A percentile compares a stretch with the other conserved stretches of the same genome.
phyloP scores from a whole-genome alignment of 2,113 vertebrate genomes.

The Eulacestoma nigropectus region DNA sequence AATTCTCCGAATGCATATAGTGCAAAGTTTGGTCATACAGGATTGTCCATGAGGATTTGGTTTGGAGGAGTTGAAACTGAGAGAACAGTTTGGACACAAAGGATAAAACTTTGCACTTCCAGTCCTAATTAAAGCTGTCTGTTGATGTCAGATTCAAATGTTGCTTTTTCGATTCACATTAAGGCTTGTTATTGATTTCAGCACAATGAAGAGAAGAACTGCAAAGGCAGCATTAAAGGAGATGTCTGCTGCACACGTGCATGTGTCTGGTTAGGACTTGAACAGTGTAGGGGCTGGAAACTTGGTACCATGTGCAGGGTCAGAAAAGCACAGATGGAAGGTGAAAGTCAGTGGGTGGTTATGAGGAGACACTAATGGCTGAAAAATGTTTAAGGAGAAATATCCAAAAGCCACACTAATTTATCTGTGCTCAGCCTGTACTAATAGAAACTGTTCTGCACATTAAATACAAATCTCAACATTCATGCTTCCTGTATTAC shows the following conservation, averaged over 20 bases:
- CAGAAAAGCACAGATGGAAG: not conserved
- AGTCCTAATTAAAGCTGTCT: not conserved
- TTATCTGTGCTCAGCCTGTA: not conserved
- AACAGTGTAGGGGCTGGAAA: not conserved
- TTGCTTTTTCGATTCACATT: not conserved
- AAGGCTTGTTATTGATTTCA: not conserved
- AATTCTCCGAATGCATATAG: not conserved
- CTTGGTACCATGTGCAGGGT: not conserved
- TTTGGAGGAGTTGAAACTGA: not conserved
- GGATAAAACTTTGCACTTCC: not conserved
- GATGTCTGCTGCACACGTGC: not conserved
- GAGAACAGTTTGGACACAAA: not conserved
- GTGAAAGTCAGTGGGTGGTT: not conserved
- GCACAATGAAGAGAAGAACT: not conserved
- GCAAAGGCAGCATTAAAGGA: not conserved
- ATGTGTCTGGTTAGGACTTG: not conserved
- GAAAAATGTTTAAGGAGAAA: not conserved
- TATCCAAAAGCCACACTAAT: not conserved
- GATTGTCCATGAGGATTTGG: not conserved
- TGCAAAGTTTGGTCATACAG: not conserved
- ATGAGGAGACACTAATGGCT: not conserved
- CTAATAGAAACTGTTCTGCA: not conserved
- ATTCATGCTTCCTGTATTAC: not conserved
- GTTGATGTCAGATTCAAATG: not conserved
- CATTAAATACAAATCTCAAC: not conserved